phyloP scores from a whole-genome alignment of 1,140 invertebrate species.

The Diprion similis region DNA sequence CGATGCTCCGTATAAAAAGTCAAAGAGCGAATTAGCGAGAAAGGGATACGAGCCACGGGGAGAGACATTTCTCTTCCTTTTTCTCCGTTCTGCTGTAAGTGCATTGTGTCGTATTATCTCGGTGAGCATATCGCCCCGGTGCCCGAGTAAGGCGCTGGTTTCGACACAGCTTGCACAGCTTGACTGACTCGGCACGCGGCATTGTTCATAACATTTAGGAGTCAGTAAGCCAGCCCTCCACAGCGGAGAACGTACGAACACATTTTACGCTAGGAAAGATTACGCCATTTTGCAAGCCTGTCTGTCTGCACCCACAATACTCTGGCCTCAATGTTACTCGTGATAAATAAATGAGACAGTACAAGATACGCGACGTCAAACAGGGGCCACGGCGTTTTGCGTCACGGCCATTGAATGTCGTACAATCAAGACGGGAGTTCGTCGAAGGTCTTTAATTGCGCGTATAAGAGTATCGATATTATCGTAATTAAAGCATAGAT shows the following conservation, averaged over 20 bases:
- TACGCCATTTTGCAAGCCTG: constrained; percentile 23
- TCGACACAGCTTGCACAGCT: constrained; percentile 39
- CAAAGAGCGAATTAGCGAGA: too few species aligned
- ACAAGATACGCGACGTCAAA: constrained; percentile 17
- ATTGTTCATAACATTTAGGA: constrained; percentile 44
- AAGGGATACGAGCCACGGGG: too few species aligned
- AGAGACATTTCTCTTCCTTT: neutral
- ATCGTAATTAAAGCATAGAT: constrained; percentile 4
- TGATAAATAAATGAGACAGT: neutral
- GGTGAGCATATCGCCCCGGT: neutral
- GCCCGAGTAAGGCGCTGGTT: constrained; percentile 17
- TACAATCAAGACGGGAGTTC: neutral
- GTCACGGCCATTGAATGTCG: neutral
- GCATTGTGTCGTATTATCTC: neutral
- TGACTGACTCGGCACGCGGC: constrained; percentile 35
- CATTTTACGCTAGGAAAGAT: constrained; percentile 23
- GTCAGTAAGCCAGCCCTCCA: constrained; percentile 20
- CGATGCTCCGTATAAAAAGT: too few species aligned
- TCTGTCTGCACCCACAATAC: constrained; percentile 21
- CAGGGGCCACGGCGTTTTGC: neutral
- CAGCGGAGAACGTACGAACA: constrained; percentile 29
- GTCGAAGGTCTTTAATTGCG: neutral
- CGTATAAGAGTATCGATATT: constrained; percentile 11
- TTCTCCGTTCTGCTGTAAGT: neutral
- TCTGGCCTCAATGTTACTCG: neutral